A percentile compares a stretch with the other conserved stretches of the same genome.
Evolutionary conservation across 2,113 vertebrate genomes (phyloP).

Genomic region (Ciconia stormi): DNA sequence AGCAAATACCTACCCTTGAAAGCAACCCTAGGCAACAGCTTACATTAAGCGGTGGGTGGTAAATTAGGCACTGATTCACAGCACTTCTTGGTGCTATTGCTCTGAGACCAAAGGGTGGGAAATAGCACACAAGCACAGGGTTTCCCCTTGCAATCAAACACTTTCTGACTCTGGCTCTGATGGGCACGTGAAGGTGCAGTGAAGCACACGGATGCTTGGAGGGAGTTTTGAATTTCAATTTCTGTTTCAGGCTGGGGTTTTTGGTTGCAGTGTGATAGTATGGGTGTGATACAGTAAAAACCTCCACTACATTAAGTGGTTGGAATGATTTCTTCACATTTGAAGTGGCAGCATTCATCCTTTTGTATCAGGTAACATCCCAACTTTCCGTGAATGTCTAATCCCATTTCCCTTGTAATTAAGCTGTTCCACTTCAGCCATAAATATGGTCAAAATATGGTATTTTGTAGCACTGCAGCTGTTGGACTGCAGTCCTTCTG

Average conservation of each 20-base stretch:
- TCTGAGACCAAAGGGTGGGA: neutral
- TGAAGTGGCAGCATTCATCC: neutral
- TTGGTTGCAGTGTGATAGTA: neutral
- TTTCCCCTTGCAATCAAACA: neutral
- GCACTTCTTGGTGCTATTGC: neutral
- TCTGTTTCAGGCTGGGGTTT: neutral
- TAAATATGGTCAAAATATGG: neutral
- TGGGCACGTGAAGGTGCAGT: constrained; percentile 1
- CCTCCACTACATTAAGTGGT: fast-evolving
- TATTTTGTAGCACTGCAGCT: neutral
- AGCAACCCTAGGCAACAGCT: neutral
- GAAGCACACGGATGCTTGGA: neutral
- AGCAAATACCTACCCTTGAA: neutral
- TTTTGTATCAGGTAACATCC: neutral
- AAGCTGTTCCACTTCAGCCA: neutral
- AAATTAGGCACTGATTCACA: constrained; percentile 5
- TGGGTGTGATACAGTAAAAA: neutral
- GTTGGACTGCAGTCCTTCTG: neutral
- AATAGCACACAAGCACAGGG: neutral
- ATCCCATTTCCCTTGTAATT: neutral
- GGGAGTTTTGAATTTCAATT: neutral
- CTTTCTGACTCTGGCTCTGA: neutral
- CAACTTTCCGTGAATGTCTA: neutral
- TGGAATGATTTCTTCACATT: neutral
- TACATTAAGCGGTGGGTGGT: neutral